phyloP scores from a whole-genome alignment of 2,888 invertebrate species.

The Eupelmus urozonus region DNA sequence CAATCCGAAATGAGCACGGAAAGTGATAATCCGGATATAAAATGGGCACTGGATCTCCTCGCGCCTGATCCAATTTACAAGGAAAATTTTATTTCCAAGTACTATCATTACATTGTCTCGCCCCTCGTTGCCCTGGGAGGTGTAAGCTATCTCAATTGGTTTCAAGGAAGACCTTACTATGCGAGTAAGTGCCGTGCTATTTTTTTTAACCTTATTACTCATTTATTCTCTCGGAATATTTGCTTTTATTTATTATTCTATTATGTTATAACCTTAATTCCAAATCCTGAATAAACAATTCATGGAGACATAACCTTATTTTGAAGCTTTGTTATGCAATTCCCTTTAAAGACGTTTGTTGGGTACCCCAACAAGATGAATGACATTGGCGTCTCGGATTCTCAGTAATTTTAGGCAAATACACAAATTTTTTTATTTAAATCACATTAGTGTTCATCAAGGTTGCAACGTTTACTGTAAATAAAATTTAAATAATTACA shows the following conservation, averaged over 20 bases:
- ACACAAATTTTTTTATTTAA: too few species aligned
- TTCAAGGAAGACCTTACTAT: slow-evolving; percentile 60
- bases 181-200: slow-evolving; percentile 61
- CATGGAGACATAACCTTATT: slow-evolving; percentile 1
- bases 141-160: slow-evolving; percentile 54
- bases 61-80: slow-evolving; percentile 62
- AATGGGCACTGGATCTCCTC: slow-evolving; percentile 72
- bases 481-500: too few species aligned
- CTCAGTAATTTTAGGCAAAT: too few species aligned
- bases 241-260: too few species aligned
- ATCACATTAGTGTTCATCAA: too few species aligned
- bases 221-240: too few species aligned
- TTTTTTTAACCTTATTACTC: too few species aligned
- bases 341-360: slow-evolving; percentile 7
- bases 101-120: slow-evolving; percentile 55
- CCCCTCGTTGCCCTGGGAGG: slow-evolving; percentile 30
- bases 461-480: too few species aligned
- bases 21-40: slow-evolving; percentile 60
- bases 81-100: slow-evolving; percentile 61
- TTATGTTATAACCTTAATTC: too few species aligned
- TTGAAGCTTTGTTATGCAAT: slow-evolving; percentile 45
- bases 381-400: background rate
- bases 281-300: background rate
- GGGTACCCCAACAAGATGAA: background rate
- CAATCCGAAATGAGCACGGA: slow-evolving; percentile 27